Evolutionary conservation across 64 coral and sea anemone species (phyloP), one percentile per base, ranked within the genome.

Genomic region (Porites lutea): DNA sequence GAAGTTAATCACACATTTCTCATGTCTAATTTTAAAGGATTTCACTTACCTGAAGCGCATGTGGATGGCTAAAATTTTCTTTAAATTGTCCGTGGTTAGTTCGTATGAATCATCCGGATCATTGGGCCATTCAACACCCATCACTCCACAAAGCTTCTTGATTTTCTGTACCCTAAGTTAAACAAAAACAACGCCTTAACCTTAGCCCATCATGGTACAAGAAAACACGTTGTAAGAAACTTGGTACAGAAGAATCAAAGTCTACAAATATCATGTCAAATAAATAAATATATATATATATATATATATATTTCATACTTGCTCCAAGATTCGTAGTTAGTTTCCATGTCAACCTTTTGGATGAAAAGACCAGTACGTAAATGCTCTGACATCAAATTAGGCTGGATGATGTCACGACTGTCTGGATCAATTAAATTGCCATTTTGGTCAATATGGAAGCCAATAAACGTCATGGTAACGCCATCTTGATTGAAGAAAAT

Each of bases 401-500:
- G 45, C 55, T 95, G 72, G 37, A 98, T 71, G 45, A 68, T 18
- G 2, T 10, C 18, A 1, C 55, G 22, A 6, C 63, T 98, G 9
- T 64, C 27, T 12, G 96, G 92, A 86, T 98, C 89, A 14, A 98
- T 65, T 21, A 98, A 72, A 46, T 95, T 71, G 43, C 96, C 96
- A 79, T 73, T 11, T 10, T 46, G 37, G 62, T 94, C 83, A 37
- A 98, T 77, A 45, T 52, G 74, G 58, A 98, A 98, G 51, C 96
- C 96, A 60, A 98, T 72, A 87, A 98, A 98, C 3, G 96, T 98
- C 92, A 98, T 92, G 16, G 92, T 95, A 27, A 78, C 79, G 79
- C 82, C 84, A 47, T 98, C 96, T 76, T 88, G 52, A 47, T 98
- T 98, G 75, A 98, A 98, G 60, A 98, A 98, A 13, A 98, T 91